Evolutionary conservation across 1,140 invertebrate genomes (phyloP).

Genomic region (Drosophila asahinai): DNA sequence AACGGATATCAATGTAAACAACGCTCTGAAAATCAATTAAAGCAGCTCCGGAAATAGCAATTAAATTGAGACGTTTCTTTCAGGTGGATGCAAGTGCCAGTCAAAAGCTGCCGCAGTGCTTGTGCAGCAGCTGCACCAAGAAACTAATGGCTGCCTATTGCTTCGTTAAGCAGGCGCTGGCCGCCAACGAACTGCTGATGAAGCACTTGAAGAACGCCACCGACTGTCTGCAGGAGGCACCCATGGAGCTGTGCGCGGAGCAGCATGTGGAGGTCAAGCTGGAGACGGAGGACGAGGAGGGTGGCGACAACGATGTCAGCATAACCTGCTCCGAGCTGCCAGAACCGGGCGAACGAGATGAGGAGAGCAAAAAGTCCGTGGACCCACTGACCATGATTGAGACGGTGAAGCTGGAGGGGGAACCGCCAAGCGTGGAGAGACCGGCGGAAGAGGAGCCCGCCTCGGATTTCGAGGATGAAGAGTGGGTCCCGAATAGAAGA

Average conservation of each 20-base stretch:
- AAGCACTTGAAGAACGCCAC: conserved; percentile 43
- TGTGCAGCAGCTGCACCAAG: conserved; percentile 56
- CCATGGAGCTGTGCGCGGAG: conserved; percentile 71
- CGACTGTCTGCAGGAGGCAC: conserved; percentile 63
- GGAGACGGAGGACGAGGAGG: conserved; percentile 66
- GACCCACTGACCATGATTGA: conserved; percentile 70
- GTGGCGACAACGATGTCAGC: conserved; percentile 47
- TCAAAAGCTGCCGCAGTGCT: conserved; percentile 57
- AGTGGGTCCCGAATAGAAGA: conserved; percentile 24
- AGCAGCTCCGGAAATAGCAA: neutral
- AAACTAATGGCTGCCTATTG: conserved; percentile 66
- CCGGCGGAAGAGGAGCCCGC: conserved; percentile 1
- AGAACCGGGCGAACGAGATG: conserved; percentile 25
- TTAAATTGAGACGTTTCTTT: neutral
- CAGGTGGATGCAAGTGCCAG: conserved; percentile 34
- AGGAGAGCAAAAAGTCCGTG: conserved; percentile 52
- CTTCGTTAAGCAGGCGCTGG: conserved; percentile 65
- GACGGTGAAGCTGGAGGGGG: conserved; percentile 54
- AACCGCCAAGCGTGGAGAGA: conserved; percentile 1
- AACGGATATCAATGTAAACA: conserved; percentile 64
- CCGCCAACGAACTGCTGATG: conserved; percentile 60
- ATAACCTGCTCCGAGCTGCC: conserved; percentile 62
- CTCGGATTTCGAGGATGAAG: conserved; percentile 63
- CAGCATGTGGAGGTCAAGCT: conserved; percentile 74
- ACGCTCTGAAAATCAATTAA: neutral